Evolutionary conservation across 2,113 vertebrate species (phyloP), one percentile per base, ranked within the genome.

Genomic region (Poeciliopsis turrubarensis): DNA sequence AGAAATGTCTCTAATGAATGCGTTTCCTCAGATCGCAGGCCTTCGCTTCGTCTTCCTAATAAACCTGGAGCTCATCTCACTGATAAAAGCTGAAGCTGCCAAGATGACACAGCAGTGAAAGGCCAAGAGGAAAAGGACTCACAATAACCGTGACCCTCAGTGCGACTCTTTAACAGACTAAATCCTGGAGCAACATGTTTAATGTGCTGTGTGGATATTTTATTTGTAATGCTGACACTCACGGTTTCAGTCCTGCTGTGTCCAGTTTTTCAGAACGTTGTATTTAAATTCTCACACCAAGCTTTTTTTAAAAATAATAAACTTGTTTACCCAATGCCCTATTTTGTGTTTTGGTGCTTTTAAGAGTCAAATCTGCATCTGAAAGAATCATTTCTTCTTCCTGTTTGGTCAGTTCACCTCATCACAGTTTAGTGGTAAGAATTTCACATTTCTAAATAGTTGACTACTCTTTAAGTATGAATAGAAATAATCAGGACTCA

Each of bases 1-100:
- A 64, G 1, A 31, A 30, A 12, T 34, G 1, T 3, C 0, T 22
- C 39, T 41, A 41, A 9, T 68, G 26, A 51, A 2, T 79, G 12
- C 70, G 76, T 84, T 62, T 86, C 39, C 72, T 14, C 86, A 99
- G 97, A 98, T 99, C 27, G 96, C 97, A 86, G 96, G 97, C 67
- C 96, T 99, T 54, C 95, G 97, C 63, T 99, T 99, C 17, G 97
- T 98, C 80, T 99, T 99, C 91, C 94, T 99, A 72, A 99, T 99
- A 91, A 98, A 99, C 91, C 95, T 98, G 90, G 97, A 99, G 77
- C 95, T 99, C 73, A 99, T 98, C 41, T 95, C 97, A 3, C 95
- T 99, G 62, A 98, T 98, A 87, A 96, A 97, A 94, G 97, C 97
- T 0, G 97, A 99, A 89, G 96, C 97, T 9, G 97, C 97, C 81